Evolutionary conservation across 1,140 invertebrate species (phyloP), one percentile per base, ranked within the genome.

Genomic region (Dendrolimus punctatus): DNA sequence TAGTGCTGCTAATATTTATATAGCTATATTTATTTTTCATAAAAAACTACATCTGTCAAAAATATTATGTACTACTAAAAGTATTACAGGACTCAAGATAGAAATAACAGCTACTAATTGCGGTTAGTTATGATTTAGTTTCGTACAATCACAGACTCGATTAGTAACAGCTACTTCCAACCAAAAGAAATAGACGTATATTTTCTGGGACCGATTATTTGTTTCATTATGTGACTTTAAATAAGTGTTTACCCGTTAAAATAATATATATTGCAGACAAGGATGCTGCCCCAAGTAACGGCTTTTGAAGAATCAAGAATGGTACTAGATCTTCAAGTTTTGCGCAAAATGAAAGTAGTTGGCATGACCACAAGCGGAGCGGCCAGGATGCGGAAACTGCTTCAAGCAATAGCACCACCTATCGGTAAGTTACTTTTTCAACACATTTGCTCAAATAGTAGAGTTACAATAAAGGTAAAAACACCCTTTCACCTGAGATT

Each of bases 281-380:
- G 38, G 36, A 6, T 59, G 23, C 5, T 23, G 9, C 39, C 57
- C n/a, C 51, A 40, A 5, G 55, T 54, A 7, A 39, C 37, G 9
- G 51, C 53, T 4, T 80, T 72, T 47, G 77, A 80, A 58, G 80
- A 83, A 51, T 45, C 76, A 0, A 73, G 73, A 60, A 75, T 78
- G 68, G 54, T 80, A 9, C 43, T 71, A 9, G 80, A 83, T 55
- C 50, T 68, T 39, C 49, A 80, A 57, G 40, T 85, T 9, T 61
- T 90, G 60, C 69, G 64, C 57, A 10, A 68, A 8, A 60, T 65
- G 40, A 66, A 86, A 54, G 82, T 95, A 8, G 73, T 95, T 40
- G 94, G 93, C 6, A 92, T 95, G 89, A 96, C 95, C 0, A 95
- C 94, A 4, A 93, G 92, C 7, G 92, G 91, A 46, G 94, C 94